A percentile compares a stretch with the other conserved stretches of the same genome.
phyloP scores from a whole-genome alignment of 1,140 invertebrate genomes.

The Diachasmimorpha longicaudata region DNA sequence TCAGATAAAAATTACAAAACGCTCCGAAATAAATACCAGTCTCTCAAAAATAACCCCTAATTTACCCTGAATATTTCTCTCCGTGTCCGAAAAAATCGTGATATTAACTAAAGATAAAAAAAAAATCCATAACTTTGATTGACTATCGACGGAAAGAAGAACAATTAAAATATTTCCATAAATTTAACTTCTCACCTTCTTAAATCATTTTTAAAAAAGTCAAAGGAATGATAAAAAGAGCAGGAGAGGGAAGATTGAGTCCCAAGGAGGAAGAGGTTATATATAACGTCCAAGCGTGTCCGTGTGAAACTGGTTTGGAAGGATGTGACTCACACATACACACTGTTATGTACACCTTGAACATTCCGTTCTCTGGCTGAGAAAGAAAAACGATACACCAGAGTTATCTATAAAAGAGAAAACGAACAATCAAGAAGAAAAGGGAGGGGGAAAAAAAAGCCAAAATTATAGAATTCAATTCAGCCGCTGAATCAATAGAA shows the following conservation, averaged over 20 bases:
- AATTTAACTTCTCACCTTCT: too few relatives aligned
- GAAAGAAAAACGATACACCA: slow-evolving; percentile 19
- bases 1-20: too few relatives aligned
- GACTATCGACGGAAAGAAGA: too few relatives aligned
- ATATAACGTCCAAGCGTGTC: slow-evolving; percentile 43
- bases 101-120: too few relatives aligned
- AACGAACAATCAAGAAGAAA: neutral
- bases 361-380: slow-evolving; percentile 39
- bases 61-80: too few relatives aligned
- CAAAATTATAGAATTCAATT: neutral
- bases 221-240: slow-evolving; percentile 16
- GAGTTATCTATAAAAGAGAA: neutral
- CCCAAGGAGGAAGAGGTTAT: slow-evolving; percentile 37
- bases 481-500: neutral
- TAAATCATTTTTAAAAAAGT: slow-evolving; percentile 15
- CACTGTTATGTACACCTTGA: slow-evolving; percentile 43
- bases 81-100: too few relatives aligned
- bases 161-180: too few relatives aligned
- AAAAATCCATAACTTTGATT: too few relatives aligned
- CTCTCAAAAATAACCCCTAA: too few relatives aligned
- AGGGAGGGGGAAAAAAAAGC: neutral
- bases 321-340: slow-evolving; percentile 49
- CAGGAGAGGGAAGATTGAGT: slow-evolving; percentile 37
- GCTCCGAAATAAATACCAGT: too few relatives aligned
- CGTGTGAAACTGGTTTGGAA: slow-evolving; percentile 59